Evolutionary conservation across 1,140 invertebrate species (phyloP).

Genomic region (Arion vulgaris): DNA sequence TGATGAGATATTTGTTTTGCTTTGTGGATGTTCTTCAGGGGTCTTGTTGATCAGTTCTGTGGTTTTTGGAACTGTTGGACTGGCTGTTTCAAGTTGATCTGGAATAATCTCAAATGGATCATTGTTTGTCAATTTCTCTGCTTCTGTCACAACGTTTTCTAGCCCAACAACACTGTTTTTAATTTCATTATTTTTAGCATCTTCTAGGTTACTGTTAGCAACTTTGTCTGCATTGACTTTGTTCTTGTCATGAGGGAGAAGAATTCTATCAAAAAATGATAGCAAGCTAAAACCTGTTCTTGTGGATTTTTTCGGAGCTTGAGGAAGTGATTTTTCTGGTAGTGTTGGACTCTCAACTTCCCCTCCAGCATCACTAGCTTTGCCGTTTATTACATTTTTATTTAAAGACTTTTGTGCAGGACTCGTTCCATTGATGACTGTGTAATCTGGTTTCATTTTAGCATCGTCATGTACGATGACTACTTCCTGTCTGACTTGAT

Average conservation of each 20-base stretch:
- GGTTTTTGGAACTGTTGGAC: neutral
- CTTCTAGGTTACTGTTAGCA: neutral
- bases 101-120: neutral
- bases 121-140: neutral
- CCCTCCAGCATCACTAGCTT: neutral
- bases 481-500: neutral
- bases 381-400: neutral
- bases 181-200: neutral
- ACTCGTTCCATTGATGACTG: neutral
- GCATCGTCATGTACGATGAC: neutral
- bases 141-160: neutral
- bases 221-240: neutral
- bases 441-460: neutral
- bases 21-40: neutral
- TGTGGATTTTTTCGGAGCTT: neutral
- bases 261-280: constrained; percentile 34
- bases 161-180: neutral
- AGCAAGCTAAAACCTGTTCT: constrained; percentile 30
- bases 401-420: neutral
- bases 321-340: neutral
- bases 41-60: neutral
- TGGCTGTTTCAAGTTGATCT: neutral
- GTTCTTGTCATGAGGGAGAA: constrained; percentile 20
- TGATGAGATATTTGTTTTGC: constrained; percentile 1
- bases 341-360: neutral